These are phyloP conservation scores for Hecatera dysodea DNA, from an alignment of 2,888 invertebrate genomes.

Conservation along the genomic window DNA sequence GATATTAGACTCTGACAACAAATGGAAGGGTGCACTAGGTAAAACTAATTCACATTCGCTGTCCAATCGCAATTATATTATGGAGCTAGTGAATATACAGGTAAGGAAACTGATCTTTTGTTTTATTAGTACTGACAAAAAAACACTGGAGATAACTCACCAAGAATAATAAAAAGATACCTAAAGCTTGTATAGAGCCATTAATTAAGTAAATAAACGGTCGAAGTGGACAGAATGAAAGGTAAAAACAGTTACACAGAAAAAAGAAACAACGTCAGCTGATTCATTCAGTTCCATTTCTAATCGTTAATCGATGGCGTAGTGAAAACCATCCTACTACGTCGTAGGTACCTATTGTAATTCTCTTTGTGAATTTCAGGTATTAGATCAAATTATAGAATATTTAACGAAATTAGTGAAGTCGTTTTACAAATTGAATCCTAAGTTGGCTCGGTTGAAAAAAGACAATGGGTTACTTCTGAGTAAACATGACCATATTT, in stretches of 20 bases:
- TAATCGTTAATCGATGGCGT: slow-evolving; percentile 11
- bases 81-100: slow-evolving; percentile 89
- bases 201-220: not conserved
- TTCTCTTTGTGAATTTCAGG: slow-evolving; percentile 80
- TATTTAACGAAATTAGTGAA: slow-evolving; percentile 89
- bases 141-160: not conserved
- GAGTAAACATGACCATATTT: slow-evolving; percentile 89
- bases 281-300: slow-evolving; percentile 36
- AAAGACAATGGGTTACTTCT: slow-evolving; percentile 82
- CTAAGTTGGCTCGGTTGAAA: slow-evolving; percentile 86
- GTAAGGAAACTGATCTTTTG: slow-evolving; percentile 68
- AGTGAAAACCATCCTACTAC: not conserved
- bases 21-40: slow-evolving; percentile 83
- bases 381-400: slow-evolving; percentile 90
- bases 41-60: slow-evolving; percentile 77
- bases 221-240: not conserved
- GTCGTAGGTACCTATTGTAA: not conserved
- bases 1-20: slow-evolving; percentile 86
- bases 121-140: not conserved
- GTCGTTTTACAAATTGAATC: slow-evolving; percentile 89
- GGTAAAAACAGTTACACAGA: not conserved
- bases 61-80: slow-evolving; percentile 86
- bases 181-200: not conserved
- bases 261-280: slow-evolving; percentile 35
- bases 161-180: not conserved